phyloP scores from a whole-genome alignment of 2,113 vertebrate genomes.

The Bambusicola thoracicus region DNA sequence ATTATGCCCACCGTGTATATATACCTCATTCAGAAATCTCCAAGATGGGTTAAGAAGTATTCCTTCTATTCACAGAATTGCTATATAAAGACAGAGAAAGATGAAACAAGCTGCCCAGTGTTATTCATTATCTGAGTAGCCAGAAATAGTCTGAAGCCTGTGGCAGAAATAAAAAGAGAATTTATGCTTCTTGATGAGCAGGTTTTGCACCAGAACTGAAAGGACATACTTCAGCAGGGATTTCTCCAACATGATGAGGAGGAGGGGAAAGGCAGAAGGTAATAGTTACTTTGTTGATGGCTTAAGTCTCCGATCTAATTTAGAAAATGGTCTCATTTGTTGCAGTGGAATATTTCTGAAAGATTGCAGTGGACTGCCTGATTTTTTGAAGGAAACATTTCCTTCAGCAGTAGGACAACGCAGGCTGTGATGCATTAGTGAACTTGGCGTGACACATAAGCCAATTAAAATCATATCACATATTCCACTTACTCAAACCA shows the following conservation, averaged over 20 bases:
- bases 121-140: constrained; percentile 21
- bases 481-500: constrained; percentile 6
- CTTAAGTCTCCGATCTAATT: background rate
- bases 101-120: constrained; percentile 19
- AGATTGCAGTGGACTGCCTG: background rate
- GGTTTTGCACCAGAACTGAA: background rate
- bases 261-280: background rate
- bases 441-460: background rate
- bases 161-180: constrained; percentile 28
- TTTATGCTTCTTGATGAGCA: background rate
- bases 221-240: background rate
- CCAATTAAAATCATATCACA: constrained; percentile 51
- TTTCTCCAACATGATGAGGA: background rate
- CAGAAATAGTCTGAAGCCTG: constrained; percentile 31
- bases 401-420: background rate
- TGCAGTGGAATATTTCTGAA: constrained; percentile 9
- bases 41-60: background rate
- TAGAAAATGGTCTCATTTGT: background rate
- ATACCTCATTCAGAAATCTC: background rate
- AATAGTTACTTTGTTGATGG: background rate
- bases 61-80: constrained; percentile 15
- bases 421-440: background rate
- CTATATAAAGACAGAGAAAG: constrained; percentile 10
- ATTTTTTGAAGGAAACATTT: background rate
- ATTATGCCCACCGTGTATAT: background rate